A percentile compares a stretch with the other conserved stretches of the same genome.
Evolutionary conservation across 2,888 invertebrate species (phyloP).

Genomic region (Rhagophthalmus giganteus): DNA sequence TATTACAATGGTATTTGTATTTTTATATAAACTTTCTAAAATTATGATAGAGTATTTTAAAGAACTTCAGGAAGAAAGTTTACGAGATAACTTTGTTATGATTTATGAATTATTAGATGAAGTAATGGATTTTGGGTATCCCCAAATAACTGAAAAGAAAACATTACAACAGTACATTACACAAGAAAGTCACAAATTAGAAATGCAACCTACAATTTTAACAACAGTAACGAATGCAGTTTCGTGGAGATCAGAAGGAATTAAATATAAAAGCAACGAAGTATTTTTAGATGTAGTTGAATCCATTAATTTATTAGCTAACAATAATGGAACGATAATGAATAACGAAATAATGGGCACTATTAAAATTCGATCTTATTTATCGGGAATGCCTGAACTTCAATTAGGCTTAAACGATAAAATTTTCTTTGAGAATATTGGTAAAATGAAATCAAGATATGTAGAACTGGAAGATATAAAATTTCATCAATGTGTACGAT

Average conservation of each 20-base stretch:
- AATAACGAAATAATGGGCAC: conserved; percentile 98
- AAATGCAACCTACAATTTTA: conserved; percentile 93
- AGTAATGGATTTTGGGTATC: conserved; percentile 96
- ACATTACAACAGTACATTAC: conserved; percentile 98
- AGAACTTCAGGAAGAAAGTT: conserved; percentile 97
- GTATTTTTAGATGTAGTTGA: conserved; percentile 99
- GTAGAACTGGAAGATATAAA: conserved; percentile 98
- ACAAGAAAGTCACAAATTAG: conserved; percentile 96
- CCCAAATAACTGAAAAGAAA: conserved; percentile 97
- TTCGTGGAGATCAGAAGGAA: conserved; percentile 97
- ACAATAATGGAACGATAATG: conserved; percentile 94
- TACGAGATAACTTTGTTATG: conserved; percentile 97
- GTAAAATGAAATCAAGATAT: conserved; percentile 95
- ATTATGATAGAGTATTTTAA: conserved; percentile 96
- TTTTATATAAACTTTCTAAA: conserved; percentile 95
- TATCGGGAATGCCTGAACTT: conserved; percentile 98
- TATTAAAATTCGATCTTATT: conserved; percentile 97
- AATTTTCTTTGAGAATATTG: conserved; percentile 96
- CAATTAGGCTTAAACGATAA: conserved; percentile 96
- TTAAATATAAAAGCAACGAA: conserved; percentile 98
- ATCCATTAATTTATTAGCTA: conserved; percentile 93
- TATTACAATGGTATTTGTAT: conserved; percentile 92
- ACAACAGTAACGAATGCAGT: conserved; percentile 99
- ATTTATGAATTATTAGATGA: conserved; percentile 97
- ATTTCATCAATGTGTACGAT: conserved; percentile 96